Evolutionary conservation across 2,797 vertebrate genomes (phyloP).

Genomic region (Sparidentex hasta): DNA sequence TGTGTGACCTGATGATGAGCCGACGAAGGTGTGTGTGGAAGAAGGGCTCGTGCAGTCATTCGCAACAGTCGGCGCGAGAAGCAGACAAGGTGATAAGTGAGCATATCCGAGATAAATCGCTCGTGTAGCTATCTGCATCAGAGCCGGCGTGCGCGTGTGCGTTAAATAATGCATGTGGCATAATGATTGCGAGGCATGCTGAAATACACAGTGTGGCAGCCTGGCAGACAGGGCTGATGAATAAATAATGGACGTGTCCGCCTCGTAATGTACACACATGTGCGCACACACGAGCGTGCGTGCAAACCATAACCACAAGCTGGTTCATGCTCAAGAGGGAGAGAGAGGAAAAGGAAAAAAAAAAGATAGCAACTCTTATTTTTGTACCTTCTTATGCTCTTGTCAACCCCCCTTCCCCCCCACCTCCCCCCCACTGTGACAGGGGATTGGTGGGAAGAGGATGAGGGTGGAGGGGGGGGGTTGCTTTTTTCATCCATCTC

Average conservation of each 20-base stretch:
- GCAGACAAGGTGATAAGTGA: constrained; percentile 63
- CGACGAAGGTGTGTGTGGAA: constrained; percentile 7
- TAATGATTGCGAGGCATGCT: constrained; percentile 84
- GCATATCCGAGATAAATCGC: constrained; percentile 71
- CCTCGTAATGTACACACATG: constrained; percentile 65
- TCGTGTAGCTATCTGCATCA: constrained; percentile 71
- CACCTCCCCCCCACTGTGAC: constrained; percentile 22
- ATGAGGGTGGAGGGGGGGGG: background rate
- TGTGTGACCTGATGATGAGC: constrained; percentile 6
- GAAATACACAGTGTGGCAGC: constrained; percentile 82
- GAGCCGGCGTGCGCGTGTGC: constrained; percentile 61
- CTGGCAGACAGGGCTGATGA: constrained; percentile 83
- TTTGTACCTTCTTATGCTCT: constrained; percentile 45
- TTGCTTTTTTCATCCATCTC: constrained; percentile 71
- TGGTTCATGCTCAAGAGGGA: constrained; percentile 45
- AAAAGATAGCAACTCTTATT: constrained; percentile 55
- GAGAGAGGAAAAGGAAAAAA: background rate
- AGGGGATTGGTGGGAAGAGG: background rate
- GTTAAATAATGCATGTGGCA: constrained; percentile 85
- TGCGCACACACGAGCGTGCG: background rate
- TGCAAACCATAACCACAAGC: constrained; percentile 59
- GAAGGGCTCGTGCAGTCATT: constrained; percentile 30
- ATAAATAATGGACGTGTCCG: constrained; percentile 81
- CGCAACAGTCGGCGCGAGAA: constrained; percentile 43
- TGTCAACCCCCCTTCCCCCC: constrained; percentile 12